Base-by-base conservation (phyloP, 2,888 invertebrate species). In the Prenolepis imparis region DNA sequence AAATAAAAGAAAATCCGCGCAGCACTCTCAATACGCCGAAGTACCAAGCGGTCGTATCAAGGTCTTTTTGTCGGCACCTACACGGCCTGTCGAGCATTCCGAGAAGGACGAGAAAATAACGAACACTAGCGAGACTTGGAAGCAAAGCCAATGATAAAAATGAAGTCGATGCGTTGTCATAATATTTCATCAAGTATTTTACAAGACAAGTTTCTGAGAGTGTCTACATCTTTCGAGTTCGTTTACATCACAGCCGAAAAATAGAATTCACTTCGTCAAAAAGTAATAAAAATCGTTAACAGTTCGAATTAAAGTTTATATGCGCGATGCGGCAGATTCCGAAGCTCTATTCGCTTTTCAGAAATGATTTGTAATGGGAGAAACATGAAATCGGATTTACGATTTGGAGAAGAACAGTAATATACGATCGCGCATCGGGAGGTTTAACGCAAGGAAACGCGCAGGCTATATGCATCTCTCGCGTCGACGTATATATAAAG, bases 31-130 rank as follows among this genome's bases (percentile, higher is more conserved):
- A 55, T 80, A 36, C 80, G 61, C 63, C 44, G 28, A 82, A 82
- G 81, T 80, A 77, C 39, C 75, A 36, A 78, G 73, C 57, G 63
- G 15, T 66, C 39, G 21, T 72, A 36, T 83, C 88, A 88, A 90
- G 88, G 88, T 86, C 83, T 82, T 78, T 82, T 82, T 52, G 77
- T 72, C 68, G 67, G 86, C 81, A 78, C 84, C 88, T 88, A 90
- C 90, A 88, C 78, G 88, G 86, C 24, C 59, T 67, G 83, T 61
- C 86, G 88, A 83, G 77, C 68, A 83, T 90, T 88, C 86, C 73
- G n/a, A 90, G 90, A 90, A 88, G 83, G 74, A 89, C 83, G 88
- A 75, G 86, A 75, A 86, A 88, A 83, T 84, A 88, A 88, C 52
- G 70, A 87, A 77, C 67, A 39, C 28, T 21, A 57, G 59, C 36